Conservation (phyloP, 2,113 vertebrate species). For the Donacobius atricapilla region DNA sequence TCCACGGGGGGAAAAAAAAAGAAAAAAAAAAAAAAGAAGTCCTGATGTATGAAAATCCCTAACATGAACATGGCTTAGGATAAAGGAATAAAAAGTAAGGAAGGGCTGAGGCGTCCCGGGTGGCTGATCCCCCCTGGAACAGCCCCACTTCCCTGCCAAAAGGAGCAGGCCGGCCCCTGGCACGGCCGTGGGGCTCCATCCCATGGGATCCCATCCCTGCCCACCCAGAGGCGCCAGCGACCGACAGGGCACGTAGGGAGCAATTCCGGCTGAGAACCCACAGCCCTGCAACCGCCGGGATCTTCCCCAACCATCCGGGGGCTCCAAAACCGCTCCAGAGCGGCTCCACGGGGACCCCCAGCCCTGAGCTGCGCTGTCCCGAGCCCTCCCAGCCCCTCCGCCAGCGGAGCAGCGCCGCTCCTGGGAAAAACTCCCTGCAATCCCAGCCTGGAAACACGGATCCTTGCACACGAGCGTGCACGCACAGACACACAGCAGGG, state of each 20-base stretch:
- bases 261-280: rapidly evolving
- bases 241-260: rapidly evolving
- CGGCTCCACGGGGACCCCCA: not conserved
- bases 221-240: not conserved
- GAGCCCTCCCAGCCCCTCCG: not conserved
- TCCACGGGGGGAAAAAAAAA: not conserved
- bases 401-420: rapidly evolving
- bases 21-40: not conserved
- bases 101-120: not conserved
- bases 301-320: not conserved
- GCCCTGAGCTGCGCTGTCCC: not conserved
- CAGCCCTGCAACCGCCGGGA: not conserved
- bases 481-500: rapidly evolving
- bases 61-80: rapidly evolving
- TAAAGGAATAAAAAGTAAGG: not conserved
- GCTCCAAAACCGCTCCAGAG: not conserved
- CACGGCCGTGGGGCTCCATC: not conserved
- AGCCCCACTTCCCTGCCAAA: not conserved
- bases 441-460: rapidly evolving
- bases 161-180: not conserved
- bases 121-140: rapidly evolving
- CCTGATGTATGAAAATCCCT: not conserved
- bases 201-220: not conserved
- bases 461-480: not conserved
- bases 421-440: not conserved